Conservation (phyloP, 64 coral and sea anemone genomes). For the Porites australiensis region DNA sequence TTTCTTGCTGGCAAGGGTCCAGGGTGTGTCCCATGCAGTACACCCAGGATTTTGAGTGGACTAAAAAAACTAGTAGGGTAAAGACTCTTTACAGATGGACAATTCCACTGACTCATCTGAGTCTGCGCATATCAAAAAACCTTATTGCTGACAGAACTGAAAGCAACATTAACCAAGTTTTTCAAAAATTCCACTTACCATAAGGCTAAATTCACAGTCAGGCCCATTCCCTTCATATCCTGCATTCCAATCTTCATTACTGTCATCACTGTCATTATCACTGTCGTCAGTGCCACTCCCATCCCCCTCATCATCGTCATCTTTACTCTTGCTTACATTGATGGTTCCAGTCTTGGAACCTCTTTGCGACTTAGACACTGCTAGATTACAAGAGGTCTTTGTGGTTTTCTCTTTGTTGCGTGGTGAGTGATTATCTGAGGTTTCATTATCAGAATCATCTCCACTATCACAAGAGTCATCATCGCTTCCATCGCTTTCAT, state of each 20-base stretch:
- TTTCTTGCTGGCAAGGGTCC: no score
- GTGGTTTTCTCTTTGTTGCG: slow-evolving; percentile 39
- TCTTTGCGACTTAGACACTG: slow-evolving; percentile 27
- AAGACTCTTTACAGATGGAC: no score
- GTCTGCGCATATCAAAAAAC: no score
- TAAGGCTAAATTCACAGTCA: slow-evolving; percentile 92
- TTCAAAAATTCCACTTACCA: slow-evolving; percentile 67
- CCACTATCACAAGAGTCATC: slow-evolving; percentile 88
- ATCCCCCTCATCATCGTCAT: slow-evolving; percentile 67
- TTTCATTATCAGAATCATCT: slow-evolving; percentile 72
- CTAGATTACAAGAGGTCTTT: neutral
- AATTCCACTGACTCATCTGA: no score
- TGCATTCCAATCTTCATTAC: slow-evolving; percentile 90
- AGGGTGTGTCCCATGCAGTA: no score
- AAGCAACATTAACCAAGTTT: neutral
- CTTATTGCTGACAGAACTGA: neutral
- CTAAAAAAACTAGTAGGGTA: neutral
- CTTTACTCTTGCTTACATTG: slow-evolving; percentile 38
- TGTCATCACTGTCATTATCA: slow-evolving; percentile 56
- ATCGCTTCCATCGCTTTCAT: slow-evolving; percentile 59
- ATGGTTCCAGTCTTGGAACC: neutral
- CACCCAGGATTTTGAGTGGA: neutral
- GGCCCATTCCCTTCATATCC: slow-evolving; percentile 83
- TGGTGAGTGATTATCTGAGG: slow-evolving; percentile 14
- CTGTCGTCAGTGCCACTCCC: slow-evolving; percentile 62